Percentiles rank a stretch among this genome's conserved stretches.
phyloP scores from a whole-genome alignment of 2,797 vertebrate species.

The Enteromius trimaculatus region DNA sequence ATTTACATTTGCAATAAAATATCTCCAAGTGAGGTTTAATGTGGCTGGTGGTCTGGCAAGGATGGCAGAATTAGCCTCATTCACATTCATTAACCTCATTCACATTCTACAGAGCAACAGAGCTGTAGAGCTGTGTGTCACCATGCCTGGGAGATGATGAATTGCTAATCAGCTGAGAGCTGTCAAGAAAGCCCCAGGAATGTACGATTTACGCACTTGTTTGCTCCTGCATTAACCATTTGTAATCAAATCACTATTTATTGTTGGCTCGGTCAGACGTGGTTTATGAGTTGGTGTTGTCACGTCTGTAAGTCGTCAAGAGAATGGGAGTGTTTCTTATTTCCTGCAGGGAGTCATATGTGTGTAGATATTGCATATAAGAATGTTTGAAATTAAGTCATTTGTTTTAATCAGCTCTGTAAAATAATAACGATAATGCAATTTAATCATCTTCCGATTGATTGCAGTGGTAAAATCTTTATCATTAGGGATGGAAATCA shows the following conservation, averaged over 20 bases:
- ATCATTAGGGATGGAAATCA: not conserved
- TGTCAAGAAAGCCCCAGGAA: conserved; percentile 79
- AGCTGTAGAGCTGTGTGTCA: conserved; percentile 73
- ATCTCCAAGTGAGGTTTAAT: conserved; percentile 71
- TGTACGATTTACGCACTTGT: conserved; percentile 77
- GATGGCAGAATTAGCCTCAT: conserved; percentile 80
- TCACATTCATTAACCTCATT: conserved; percentile 82
- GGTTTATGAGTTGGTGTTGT: conserved; percentile 70
- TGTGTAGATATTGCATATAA: conserved; percentile 53
- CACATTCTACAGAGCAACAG: conserved; percentile 76
- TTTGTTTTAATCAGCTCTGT: conserved; percentile 70
- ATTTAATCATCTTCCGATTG: not conserved
- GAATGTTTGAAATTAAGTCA: conserved; percentile 66
- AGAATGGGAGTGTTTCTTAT: conserved; percentile 44
- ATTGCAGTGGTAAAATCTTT: not conserved
- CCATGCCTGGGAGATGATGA: conserved; percentile 78
- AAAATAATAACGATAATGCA: conserved; percentile 57
- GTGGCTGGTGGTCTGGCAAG: conserved; percentile 74
- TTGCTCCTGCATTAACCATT: conserved; percentile 80
- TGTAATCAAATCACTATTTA: conserved; percentile 82
- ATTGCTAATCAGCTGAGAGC: conserved; percentile 82
- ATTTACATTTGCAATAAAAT: conserved; percentile 64
- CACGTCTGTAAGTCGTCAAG: conserved; percentile 63
- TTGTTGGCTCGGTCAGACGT: conserved; percentile 68
- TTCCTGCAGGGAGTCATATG: conserved; percentile 55